These are phyloP conservation scores for Palloptera scutellata DNA, from an alignment of 2,888 invertebrate genomes.

Conservation along the genomic window DNA sequence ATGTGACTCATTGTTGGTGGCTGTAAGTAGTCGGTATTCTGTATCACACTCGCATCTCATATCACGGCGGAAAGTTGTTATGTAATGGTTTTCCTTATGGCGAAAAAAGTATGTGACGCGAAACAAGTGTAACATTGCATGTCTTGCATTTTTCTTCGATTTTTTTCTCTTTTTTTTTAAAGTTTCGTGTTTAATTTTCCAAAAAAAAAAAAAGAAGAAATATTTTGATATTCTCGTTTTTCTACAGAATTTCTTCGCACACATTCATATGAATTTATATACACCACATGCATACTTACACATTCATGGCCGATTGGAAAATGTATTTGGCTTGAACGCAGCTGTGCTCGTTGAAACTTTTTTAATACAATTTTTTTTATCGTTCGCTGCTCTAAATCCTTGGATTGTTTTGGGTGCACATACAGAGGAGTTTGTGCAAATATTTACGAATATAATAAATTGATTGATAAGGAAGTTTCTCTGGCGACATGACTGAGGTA, in stretches of 20 bases:
- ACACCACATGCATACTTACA: too few relatives aligned
- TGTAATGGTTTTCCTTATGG: background rate
- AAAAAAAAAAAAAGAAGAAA: too few relatives aligned
- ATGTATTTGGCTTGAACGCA: too few relatives aligned
- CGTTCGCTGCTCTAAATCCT: background rate
- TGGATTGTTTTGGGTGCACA: background rate
- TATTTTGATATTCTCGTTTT: too few relatives aligned
- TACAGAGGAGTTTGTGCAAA: background rate
- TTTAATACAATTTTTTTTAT: slow-evolving; percentile 2
- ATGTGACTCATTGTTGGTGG: background rate
- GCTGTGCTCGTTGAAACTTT: background rate
- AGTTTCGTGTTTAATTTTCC: too few relatives aligned
- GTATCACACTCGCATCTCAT: background rate
- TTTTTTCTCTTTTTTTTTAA: background rate
- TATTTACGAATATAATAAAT: background rate
- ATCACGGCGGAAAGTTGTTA: background rate
- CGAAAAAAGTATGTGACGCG: background rate
- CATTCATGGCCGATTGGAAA: too few relatives aligned
- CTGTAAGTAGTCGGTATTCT: background rate
- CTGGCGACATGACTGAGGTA: background rate
- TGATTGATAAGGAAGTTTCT: background rate
- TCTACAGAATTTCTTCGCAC: too few relatives aligned
- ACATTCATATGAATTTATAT: too few relatives aligned
- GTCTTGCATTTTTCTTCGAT: background rate
- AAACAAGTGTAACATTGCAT: background rate